phyloP scores from a whole-genome alignment of 2,113 vertebrate species.

The Paralichthys olivaceus region DNA sequence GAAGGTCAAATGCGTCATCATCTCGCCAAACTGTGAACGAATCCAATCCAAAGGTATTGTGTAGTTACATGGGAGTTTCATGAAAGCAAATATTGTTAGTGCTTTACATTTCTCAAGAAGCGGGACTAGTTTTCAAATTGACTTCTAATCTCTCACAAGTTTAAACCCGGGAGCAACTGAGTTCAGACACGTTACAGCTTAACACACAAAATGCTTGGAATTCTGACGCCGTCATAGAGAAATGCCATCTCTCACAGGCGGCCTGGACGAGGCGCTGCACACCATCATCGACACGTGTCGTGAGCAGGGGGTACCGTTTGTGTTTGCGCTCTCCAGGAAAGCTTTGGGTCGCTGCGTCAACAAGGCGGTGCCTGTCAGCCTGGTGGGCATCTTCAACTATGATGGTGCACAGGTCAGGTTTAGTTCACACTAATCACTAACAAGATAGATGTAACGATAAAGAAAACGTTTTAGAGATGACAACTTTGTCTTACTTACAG shows the following conservation, averaged over 20 bases:
- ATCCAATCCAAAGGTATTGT: conserved; percentile 92
- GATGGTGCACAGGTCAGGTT: conserved; percentile 94
- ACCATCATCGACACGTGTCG: conserved; percentile 91
- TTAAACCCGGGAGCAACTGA: background rate
- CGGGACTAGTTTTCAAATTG: no score
- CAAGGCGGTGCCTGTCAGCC: conserved; percentile 95
- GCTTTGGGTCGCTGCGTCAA: conserved; percentile 94
- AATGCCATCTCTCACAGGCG: conserved; percentile 82
- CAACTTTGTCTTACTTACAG: conserved; percentile 64
- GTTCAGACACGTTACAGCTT: background rate
- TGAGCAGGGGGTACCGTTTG: conserved; percentile 92
- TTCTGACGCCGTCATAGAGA: no score
- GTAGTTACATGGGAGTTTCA: background rate
- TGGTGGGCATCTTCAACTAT: conserved; percentile 99
- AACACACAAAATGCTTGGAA: background rate
- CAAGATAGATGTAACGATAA: background rate
- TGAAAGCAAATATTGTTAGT: background rate
- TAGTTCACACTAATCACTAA: background rate
- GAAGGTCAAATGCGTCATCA: conserved; percentile 94
- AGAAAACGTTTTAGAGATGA: background rate
- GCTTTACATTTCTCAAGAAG: no score
- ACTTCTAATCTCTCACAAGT: background rate
- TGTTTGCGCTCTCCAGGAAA: conserved; percentile 95
- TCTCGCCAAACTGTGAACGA: conserved; percentile 98
- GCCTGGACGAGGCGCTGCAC: conserved; percentile 94